Conservation (phyloP, 2,888 invertebrate genomes). For the Drosophila putrida region DNA sequence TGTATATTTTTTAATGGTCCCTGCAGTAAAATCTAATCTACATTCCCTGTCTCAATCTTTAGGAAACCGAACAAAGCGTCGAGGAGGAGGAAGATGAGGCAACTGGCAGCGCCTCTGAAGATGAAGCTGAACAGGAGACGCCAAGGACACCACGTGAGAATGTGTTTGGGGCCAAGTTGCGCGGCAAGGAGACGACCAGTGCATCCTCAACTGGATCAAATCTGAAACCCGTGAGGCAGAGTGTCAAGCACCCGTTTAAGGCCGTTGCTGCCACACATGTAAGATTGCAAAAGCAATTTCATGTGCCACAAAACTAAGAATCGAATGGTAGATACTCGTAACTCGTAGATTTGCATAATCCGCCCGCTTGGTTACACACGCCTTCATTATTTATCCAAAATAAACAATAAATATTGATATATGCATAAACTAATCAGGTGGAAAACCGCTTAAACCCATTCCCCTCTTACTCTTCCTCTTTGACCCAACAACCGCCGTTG, state of each 20-base stretch:
- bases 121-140: conserved; percentile 51
- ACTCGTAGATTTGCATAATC: conserved; percentile 47
- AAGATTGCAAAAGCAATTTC: conserved; percentile 82
- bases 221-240: conserved; percentile 59
- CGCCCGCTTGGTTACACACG: conserved; percentile 27
- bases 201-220: conserved; percentile 7
- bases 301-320: conserved; percentile 77
- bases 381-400: conserved; percentile 60
- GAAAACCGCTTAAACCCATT: conserved; percentile 26
- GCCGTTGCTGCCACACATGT: conserved; percentile 81
- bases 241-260: conserved; percentile 78
- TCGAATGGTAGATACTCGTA: not conserved
- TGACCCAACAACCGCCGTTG: conserved; percentile 8
- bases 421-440: conserved; percentile 59
- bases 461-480: not conserved
- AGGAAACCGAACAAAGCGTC: conserved; percentile 66
- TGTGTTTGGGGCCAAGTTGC: conserved; percentile 67
- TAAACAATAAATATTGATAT: conserved; percentile 63
- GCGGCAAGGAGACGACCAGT: conserved; percentile 50
- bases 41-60: not conserved
- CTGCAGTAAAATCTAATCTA: too few relatives aligned
- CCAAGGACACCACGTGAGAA: conserved; percentile 51
- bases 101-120: conserved; percentile 68
- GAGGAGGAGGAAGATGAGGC: conserved; percentile 60
- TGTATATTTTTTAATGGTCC: too few relatives aligned